Percentiles rank a stretch among this genome's conserved stretches.
phyloP scores from a whole-genome alignment of 2,113 vertebrate genomes.

The Leiothrix lutea region DNA sequence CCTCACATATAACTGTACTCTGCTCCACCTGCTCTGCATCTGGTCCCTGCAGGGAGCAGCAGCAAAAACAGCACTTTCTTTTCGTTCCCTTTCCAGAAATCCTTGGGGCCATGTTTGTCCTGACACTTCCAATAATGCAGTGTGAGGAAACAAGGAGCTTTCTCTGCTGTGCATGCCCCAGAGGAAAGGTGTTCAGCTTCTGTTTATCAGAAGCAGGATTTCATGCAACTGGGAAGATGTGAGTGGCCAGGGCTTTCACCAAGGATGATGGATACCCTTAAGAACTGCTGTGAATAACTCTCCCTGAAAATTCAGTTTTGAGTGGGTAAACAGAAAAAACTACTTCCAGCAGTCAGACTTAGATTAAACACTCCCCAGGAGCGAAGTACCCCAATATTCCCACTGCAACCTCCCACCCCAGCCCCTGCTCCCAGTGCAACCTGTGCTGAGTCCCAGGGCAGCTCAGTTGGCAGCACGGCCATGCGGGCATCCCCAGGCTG shows the following conservation, averaged over 20 bases:
- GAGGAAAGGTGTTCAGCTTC: neutral
- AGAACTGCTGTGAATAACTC: neutral
- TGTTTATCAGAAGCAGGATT: neutral
- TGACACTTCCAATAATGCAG: slow-evolving; percentile 38
- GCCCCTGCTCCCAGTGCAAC: slow-evolving; percentile 30
- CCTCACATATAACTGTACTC: neutral
- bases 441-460: slow-evolving; percentile 75
- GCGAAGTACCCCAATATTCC: neutral
- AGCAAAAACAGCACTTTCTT: slow-evolving; percentile 32
- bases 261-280: neutral
- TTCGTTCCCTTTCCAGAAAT: slow-evolving; percentile 23
- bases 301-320: neutral
- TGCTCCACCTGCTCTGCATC: slow-evolving; percentile 14
- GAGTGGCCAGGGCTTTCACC: neutral
- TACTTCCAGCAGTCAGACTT: neutral
- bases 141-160: slow-evolving; percentile 17
- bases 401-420: neutral
- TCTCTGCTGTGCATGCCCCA: neutral
- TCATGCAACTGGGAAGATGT: neutral
- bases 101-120: neutral
- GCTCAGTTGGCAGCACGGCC: slow-evolving; percentile 42
- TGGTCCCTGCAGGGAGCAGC: neutral
- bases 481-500: slow-evolving; percentile 21
- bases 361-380: neutral
- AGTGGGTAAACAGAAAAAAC: neutral